phyloP scores from a whole-genome alignment of 2,113 vertebrate species.

The Todiramphus saurophagus region DNA sequence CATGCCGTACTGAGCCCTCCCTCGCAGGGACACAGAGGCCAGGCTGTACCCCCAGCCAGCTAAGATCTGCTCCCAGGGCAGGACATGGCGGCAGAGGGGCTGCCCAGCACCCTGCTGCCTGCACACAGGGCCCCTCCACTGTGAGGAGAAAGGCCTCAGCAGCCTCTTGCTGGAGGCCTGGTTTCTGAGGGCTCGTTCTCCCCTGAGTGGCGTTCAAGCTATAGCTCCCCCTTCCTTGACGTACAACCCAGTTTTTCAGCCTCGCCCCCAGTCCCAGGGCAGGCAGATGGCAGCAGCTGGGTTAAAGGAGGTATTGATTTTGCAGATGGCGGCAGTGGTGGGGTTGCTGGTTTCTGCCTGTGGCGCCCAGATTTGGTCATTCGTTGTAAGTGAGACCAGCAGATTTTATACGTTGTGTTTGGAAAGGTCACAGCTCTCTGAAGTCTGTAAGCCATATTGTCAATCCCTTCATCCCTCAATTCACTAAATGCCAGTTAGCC shows the following conservation, averaged over 20 bases:
- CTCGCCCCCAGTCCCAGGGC: neutral
- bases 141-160: too few species aligned
- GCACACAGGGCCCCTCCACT: fast-evolving
- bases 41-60: too few species aligned
- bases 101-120: too few species aligned
- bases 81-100: fast-evolving
- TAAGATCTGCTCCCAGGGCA: fast-evolving
- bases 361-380: fast-evolving
- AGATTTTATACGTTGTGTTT: neutral
- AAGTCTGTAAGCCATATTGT: neutral
- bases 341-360: neutral
- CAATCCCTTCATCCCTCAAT: neutral
- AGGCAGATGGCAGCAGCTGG: neutral
- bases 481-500: slow-evolving; percentile 32
- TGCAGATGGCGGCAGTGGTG: neutral
- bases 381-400: fast-evolving
- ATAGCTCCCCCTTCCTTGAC: fast-evolving
- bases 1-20: fast-evolving
- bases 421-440: slow-evolving; percentile 30
- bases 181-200: neutral
- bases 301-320: neutral
- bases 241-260: fast-evolving
- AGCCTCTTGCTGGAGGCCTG: too few species aligned
- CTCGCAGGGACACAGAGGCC: fast-evolving
- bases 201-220: fast-evolving